Evolutionary conservation across 2,113 vertebrate genomes (phyloP).

Genomic region (Petroica traversi): DNA sequence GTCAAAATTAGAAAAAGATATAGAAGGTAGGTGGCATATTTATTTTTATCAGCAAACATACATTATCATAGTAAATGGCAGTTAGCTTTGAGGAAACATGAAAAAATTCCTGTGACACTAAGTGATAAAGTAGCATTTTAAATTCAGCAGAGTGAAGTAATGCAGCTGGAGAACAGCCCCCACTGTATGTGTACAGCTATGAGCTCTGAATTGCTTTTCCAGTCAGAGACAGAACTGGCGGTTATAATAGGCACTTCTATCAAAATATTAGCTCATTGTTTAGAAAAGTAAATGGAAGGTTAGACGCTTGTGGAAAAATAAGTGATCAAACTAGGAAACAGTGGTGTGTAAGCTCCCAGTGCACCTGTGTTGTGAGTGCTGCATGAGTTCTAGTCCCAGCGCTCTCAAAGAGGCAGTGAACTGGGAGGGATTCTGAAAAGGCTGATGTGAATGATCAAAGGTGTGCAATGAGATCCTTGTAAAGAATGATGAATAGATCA

Average conservation of each 20-base stretch:
- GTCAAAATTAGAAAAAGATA: background rate
- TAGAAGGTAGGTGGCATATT: background rate
- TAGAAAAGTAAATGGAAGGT: background rate
- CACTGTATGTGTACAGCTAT: background rate
- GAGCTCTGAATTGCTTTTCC: background rate
- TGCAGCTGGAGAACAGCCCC: background rate
- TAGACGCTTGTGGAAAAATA: background rate
- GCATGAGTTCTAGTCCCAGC: rapidly evolving
- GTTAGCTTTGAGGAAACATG: background rate
- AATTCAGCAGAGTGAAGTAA: background rate
- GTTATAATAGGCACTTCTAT: background rate
- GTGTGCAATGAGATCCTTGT: background rate
- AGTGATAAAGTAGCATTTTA: background rate
- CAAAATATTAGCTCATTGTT: background rate
- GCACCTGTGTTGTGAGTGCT: background rate
- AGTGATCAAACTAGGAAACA: background rate
- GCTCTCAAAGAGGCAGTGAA: background rate
- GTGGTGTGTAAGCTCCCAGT: background rate
- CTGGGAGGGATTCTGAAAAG: background rate
- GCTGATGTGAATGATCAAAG: background rate
- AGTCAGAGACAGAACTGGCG: background rate
- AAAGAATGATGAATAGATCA: background rate
- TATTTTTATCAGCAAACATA: background rate
- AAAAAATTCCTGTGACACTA: background rate
- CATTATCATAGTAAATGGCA: background rate